Evolutionary conservation across 2,113 vertebrate species (phyloP).

Genomic region (Coregonus clupeaformis): DNA sequence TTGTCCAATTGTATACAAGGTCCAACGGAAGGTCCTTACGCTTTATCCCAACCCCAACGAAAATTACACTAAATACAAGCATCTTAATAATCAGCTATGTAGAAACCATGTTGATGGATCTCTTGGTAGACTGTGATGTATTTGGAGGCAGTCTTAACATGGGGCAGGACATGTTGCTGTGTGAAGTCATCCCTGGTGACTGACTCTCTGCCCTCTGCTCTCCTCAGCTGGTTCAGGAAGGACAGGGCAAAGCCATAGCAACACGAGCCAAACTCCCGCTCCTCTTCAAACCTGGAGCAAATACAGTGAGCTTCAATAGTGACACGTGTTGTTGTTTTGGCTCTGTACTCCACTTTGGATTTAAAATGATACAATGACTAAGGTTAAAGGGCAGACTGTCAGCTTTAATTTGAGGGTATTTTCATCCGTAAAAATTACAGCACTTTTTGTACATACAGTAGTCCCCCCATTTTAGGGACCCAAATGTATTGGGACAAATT

Average conservation of each 20-base stretch:
- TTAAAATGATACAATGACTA: too few species aligned
- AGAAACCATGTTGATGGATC: slow-evolving; percentile 63
- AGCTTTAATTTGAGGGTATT: too few species aligned
- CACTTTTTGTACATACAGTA: too few species aligned
- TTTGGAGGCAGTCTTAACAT: slow-evolving; percentile 65
- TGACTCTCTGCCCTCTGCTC: slow-evolving; percentile 44
- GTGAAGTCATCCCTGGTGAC: slow-evolving; percentile 77
- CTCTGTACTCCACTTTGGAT: too few species aligned
- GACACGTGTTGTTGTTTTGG: too few species aligned
- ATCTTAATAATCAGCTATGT: slow-evolving; percentile 37
- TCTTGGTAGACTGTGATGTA: slow-evolving; percentile 75
- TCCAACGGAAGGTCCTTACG: not conserved
- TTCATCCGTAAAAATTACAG: too few species aligned
- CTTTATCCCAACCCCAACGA: not conserved
- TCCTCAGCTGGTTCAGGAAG: slow-evolving; percentile 78
- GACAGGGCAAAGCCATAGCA: slow-evolving; percentile 78
- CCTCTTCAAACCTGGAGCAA: slow-evolving; percentile 65
- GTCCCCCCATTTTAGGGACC: too few species aligned
- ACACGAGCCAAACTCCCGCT: slow-evolving; percentile 77
- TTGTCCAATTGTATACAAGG: not conserved
- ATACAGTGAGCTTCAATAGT: not conserved
- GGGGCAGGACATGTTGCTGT: slow-evolving; percentile 68
- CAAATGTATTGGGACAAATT: too few species aligned
- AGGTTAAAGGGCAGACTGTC: too few species aligned
- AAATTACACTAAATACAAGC: not conserved